Evolutionary conservation across 2,113 vertebrate species (phyloP).

Genomic region (Malurus melanocephalus): DNA sequence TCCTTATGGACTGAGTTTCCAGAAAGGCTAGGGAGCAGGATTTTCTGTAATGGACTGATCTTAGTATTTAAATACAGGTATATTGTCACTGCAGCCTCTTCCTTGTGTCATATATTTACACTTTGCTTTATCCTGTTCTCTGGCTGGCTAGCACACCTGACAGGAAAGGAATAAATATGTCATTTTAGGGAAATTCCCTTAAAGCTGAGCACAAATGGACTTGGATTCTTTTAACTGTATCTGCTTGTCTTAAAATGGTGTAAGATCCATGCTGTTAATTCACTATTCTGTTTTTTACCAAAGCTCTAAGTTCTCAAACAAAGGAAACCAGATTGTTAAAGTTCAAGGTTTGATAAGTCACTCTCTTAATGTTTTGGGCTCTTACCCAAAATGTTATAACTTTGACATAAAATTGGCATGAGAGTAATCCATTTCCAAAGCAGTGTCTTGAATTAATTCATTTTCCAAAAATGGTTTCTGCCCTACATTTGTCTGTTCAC

Average conservation of each 20-base stretch:
- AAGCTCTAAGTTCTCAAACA: neutral
- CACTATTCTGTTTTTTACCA: neutral
- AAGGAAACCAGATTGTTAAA: neutral
- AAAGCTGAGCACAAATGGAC: neutral
- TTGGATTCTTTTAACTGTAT: neutral
- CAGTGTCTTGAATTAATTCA: neutral
- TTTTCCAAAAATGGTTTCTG: neutral
- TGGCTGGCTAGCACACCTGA: neutral
- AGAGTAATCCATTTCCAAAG: neutral
- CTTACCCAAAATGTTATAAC: neutral
- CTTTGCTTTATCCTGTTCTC: neutral
- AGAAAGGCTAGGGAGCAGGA: neutral
- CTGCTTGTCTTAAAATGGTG: neutral
- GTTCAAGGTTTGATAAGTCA: neutral
- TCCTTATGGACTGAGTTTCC: neutral
- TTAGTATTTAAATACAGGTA: neutral
- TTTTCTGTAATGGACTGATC: neutral
- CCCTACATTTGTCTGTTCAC: neutral
- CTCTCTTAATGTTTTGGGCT: neutral
- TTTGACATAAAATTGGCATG: constrained; percentile 2
- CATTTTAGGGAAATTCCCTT: neutral
- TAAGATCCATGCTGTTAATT: neutral
- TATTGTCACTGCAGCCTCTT: neutral
- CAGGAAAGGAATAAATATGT: neutral
- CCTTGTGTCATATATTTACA: neutral